Base-by-base conservation (phyloP, 2,888 invertebrate species). In the Eremobia ochroleuca region DNA sequence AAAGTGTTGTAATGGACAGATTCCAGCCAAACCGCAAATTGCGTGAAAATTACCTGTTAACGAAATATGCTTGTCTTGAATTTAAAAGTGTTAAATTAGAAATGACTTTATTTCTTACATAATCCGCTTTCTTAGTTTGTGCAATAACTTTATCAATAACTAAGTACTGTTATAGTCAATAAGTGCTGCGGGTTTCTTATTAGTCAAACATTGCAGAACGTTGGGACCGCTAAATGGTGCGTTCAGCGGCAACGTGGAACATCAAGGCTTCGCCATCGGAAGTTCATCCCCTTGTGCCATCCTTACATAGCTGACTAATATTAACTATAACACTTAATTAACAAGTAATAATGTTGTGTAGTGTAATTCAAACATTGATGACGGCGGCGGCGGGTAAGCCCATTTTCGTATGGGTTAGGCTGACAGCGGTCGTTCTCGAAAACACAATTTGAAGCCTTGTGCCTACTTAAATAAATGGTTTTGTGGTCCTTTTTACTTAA, bases 151-250 rank as follows among this genome's bases (percentile, higher is more conserved):
- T n/a, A 25, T 59, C 15, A 31, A 59, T 31, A 25, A 31, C 8
- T 2, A 49, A 31, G 9, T 79, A 25, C 34, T 43, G 4, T 21
- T 74, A 15, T 9, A n/a, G 0, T 49, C 18, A 46, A n/a, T 18
- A 37, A 28, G 4, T 15, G n/a, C 37, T 40, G 21, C 49, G 49
- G 49, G 52, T 55, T 40, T 72, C 13, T 21, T 40, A 25, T 2
- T 74, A 77, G 49, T 62, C 71, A 77, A 79, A 79, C 78, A 79
- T 59, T 68, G 67, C 52, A 43, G 5, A 37, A 31, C 34, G 52
- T 67, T 49, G 65, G 61, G 34, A 21, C n/a, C 21, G 55, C 72
- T 25, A 28, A 49, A 34, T 37, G 21, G 28, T 34, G 21, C 65
- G 52, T 13, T 59, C 69, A 68, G 74, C 66, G 43, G 65, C 69